Evolutionary conservation across 2,113 vertebrate species (phyloP), one percentile per base, ranked within the genome.

Genomic region (Urocitellus parryii): DNA sequence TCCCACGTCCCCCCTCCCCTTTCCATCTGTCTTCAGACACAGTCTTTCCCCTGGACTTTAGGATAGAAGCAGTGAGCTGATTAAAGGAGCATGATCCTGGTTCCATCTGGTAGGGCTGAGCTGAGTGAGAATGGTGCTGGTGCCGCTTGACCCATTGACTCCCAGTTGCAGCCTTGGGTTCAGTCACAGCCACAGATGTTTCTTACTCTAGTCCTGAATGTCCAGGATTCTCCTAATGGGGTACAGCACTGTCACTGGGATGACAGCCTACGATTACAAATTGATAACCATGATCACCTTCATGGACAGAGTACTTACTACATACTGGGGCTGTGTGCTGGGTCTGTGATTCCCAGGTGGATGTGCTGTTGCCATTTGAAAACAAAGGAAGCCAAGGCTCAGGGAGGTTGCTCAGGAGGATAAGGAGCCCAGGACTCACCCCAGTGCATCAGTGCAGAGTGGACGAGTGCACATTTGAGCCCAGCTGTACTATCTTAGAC

Each of bases 391-490:
- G 29, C 48, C 0, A 0, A 67, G 56, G n/a, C 17, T 32, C 34
- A 37, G 25, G 5, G 22, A 56, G 56, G 48, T 32, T 3, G 37
- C 37, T 37, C 3, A 27, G 76, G 56, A 90, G 24, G 80, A 17
- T 3, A 1, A 2, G 8, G 1, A 0, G 12, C 24, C 17, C 8
- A 11, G 6, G 51, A 32, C 5, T 20, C 45, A 29, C 4, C 2
- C 0, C 3, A 39, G 3, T 7, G 34, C 42, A 16, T 25, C 18
- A 1, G 6, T 18, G 20, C 56, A 8, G 13, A 3, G 0, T 8
- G 27, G 25, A 4, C 0, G 53, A 58, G 76, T 12, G 27, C 4
- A 2, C 1, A 0, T n/a, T n/a, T 11, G 2, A 25, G 25, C n/a
- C 25, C 48, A 14, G 32, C 34, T 8, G 12, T 17, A 1, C 8